A percentile compares a stretch with the other conserved stretches of the same genome.
These are phyloP conservation scores for Pyrocoelia pectoralis DNA, from an alignment of 2,888 invertebrate genomes.

Conservation along the genomic window DNA sequence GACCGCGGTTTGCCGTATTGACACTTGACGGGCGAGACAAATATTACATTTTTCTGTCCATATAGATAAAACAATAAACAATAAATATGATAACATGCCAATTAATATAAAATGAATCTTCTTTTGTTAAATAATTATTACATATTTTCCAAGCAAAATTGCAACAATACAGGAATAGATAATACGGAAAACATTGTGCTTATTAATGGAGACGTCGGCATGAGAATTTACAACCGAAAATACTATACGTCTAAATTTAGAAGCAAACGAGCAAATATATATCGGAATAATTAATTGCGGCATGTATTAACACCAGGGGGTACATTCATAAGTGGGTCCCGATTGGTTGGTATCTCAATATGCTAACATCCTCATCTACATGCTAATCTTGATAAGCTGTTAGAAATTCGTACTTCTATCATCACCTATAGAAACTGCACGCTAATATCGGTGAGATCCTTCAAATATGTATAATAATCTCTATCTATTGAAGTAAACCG, in stretches of 20 bases:
- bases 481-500: conserved; percentile 19
- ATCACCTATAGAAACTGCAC: conserved; percentile 25
- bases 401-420: conserved; percentile 27
- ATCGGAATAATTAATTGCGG: conserved; percentile 15
- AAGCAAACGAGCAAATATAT: neutral
- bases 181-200: no score
- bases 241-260: conserved; percentile 2
- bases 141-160: no score
- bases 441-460: conserved; percentile 27
- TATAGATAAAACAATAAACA: no score
- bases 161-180: no score
- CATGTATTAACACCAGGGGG: conserved; percentile 17
- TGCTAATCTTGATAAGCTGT: conserved; percentile 44
- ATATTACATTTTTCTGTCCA: no score
- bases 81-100: no score
- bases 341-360: conserved; percentile 43
- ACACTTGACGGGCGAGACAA: no score
- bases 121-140: no score
- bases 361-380: conserved; percentile 47
- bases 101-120: no score
- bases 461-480: conserved; percentile 21
- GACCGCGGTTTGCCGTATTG: no score
- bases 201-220: no score
- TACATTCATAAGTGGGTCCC: conserved; percentile 36
- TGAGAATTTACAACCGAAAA: neutral